A percentile compares a stretch with the other conserved stretches of the same genome.
Evolutionary conservation across 2,113 vertebrate species (phyloP).

Genomic region (Xenopus tropicalis): UCB_Xtro_10.0 CM004448.2:81585501-81586000

Average conservation of each 20-base stretch:
- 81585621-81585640: too few relatives aligned
- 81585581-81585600: too few relatives aligned
- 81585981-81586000: conserved; percentile 1
- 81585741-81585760: conserved; percentile 34
- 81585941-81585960: conserved; percentile 13
- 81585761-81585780: conserved; percentile 30
- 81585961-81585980: conserved; percentile 6
- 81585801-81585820: conserved; percentile 37
- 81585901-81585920: conserved; percentile 30
- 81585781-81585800: conserved; percentile 30
- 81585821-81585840: conserved; percentile 41
- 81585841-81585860: conserved; percentile 40
- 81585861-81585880: conserved; percentile 42
- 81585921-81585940: conserved; percentile 26
- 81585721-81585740: conserved; percentile 1
- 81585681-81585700: too few relatives aligned
- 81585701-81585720: too few relatives aligned
- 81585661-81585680: too few relatives aligned
- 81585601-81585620: too few relatives aligned
- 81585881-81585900: conserved; percentile 43
- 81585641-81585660: too few relatives aligned
- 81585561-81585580: too few relatives aligned
- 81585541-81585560: too few relatives aligned
- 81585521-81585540: too few relatives aligned
- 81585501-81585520: too few relatives aligned